Base-by-base conservation (phyloP, 2,113 vertebrate genomes). In the Odontophorus gujanensis region DNA sequence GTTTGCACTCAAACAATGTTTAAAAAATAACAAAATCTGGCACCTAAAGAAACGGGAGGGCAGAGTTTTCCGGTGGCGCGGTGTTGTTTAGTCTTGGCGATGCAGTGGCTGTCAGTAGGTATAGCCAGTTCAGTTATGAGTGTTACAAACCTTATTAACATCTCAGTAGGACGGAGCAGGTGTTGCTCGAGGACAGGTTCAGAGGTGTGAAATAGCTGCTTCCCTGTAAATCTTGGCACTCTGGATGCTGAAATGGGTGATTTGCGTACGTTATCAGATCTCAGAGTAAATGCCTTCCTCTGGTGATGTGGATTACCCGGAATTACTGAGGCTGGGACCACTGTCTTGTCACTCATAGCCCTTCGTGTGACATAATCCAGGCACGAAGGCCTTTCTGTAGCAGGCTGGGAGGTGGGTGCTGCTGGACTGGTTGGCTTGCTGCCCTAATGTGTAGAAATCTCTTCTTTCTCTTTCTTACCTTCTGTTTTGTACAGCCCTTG, bases 71-170 rank as follows among this genome's bases (percentile, higher is more conserved):
- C 81, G 34, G 24, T 55, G 30, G 40, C 17, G 30, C 21, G 19
- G 24, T 5, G 9, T 74, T 75, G 5, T 57, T 86, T 63, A 65
- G 71, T 18, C 11, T 43, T 74, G 58, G 45, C 18, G 43, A 40
- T 57, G 25, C 38, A 83, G 1, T 34, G 8, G 14, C 34, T 94
- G 5, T 25, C 61, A 67, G 66, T 22, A 67, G 32, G 16, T 62
- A 3, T 42, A 85, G 20, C 30, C 0, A 0, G 16, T 77, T 5
- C 28, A 51, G 3, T 68, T 68, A 12, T 6, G 72, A 20, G 9
- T 48, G 20, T 25, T 65, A 47, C 25, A 17, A 47, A 69, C 12
- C 22, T 67, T 36, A 6, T 73, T 45, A 43, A n/a, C n/a, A 48
- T 73, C 57, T 75, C 55, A 12, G 3, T 13, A 24, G 51, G 43